Evolutionary conservation across 2,888 invertebrate genomes (phyloP).

Genomic region (Cylindroiulus punctatus): DNA sequence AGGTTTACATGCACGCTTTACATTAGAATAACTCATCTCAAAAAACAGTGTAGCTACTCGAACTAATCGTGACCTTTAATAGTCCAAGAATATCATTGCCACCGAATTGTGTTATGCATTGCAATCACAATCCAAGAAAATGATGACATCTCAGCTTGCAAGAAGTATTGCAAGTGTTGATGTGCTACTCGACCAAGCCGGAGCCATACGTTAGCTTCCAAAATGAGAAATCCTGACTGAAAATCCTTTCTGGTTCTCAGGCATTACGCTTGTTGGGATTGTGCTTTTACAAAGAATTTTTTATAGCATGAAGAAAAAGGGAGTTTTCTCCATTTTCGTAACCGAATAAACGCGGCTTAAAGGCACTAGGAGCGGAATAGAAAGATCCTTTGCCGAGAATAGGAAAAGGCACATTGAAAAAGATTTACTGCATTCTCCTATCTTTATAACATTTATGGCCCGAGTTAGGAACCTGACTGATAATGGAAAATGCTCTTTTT

Average conservation of each 20-base stretch:
- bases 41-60: too few species aligned
- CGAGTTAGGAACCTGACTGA: conserved; percentile 42
- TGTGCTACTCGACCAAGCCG: not conserved
- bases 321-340: conserved; percentile 26
- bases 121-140: not conserved
- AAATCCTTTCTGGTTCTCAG: not conserved
- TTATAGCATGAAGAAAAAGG: not conserved
- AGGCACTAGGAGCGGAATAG: conserved; percentile 25
- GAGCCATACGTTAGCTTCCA: conserved; percentile 10
- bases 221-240: conserved; percentile 4
- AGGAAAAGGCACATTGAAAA: conserved; percentile 42
- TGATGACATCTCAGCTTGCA: not conserved
- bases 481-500: conserved; percentile 33
- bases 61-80: not conserved
- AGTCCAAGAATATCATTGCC: not conserved
- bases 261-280: not conserved
- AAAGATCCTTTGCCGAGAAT: conserved; percentile 34
- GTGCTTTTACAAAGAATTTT: conserved; percentile 9
- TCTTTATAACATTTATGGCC: conserved; percentile 42
- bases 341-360: conserved; percentile 32
- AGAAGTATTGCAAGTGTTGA: not conserved
- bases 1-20: too few species aligned
- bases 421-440: conserved; percentile 42
- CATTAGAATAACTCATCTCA: too few species aligned
- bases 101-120: not conserved